Percentiles rank a stretch among this genome's conserved stretches.
Conservation (phyloP, 2,888 invertebrate species). For the Pyralis farinalis region DNA sequence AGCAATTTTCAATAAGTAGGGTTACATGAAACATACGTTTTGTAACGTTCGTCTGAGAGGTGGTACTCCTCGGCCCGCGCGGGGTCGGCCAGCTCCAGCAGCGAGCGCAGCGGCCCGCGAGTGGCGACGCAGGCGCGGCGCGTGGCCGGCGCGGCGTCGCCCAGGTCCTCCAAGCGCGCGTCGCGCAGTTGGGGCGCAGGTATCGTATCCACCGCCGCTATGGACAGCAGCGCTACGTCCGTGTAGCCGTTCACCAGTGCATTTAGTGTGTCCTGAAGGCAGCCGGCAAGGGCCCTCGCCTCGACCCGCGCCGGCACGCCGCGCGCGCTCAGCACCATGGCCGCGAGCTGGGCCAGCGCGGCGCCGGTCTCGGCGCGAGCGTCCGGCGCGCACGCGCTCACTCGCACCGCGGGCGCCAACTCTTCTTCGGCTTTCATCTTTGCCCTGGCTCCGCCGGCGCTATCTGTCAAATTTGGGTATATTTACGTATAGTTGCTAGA, state of each 20-base stretch:
- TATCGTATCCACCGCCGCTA: constrained; percentile 33
- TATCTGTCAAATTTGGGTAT: too few relatives aligned
- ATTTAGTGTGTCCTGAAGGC: constrained; percentile 24
- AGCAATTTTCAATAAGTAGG: too few relatives aligned
- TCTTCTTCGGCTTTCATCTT: neutral
- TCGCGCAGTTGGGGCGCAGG: constrained; percentile 39
- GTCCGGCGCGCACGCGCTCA: constrained; percentile 23
- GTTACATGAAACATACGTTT: too few relatives aligned
- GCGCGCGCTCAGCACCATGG: constrained; percentile 23
- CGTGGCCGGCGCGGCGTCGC: constrained; percentile 44
- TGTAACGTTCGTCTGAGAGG: constrained; percentile 11
- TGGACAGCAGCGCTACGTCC: constrained; percentile 39
- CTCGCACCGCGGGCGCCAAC: constrained; percentile 20
- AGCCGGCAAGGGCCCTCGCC: constrained; percentile 25
- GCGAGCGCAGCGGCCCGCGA: constrained; percentile 34
- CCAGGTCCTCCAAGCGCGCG: constrained; percentile 47
- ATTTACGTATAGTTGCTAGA: too few relatives aligned
- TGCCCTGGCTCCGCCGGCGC: too few relatives aligned
- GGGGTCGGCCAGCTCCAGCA: constrained; percentile 47
- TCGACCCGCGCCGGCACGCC: constrained; percentile 26
- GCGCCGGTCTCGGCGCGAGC: constrained; percentile 22
- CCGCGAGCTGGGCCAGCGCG: constrained; percentile 22
- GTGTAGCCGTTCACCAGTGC: constrained; percentile 26
- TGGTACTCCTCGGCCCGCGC: constrained; percentile 30
- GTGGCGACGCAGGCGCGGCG: constrained; percentile 44